Conservation (phyloP, 2,797 vertebrate species). For the Chlorospingus semifuscus region DNA sequence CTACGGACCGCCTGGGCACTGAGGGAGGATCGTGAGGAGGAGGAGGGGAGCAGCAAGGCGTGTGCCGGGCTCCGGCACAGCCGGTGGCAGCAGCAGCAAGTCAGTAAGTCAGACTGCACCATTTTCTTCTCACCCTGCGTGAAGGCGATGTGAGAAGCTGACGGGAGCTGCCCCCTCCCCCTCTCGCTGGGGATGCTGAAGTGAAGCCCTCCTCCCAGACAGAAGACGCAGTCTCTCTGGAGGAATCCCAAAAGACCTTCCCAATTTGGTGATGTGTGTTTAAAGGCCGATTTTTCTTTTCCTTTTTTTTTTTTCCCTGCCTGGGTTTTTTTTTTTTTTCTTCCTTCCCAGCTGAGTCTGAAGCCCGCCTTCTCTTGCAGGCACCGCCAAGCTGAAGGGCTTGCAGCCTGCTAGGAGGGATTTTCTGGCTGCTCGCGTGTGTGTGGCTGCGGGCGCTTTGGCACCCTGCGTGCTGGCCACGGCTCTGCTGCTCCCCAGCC, state of each 20-base stretch:
- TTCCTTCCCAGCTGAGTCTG: slow-evolving; percentile 39
- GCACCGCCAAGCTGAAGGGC: slow-evolving; percentile 48
- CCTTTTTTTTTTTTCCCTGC: rapidly evolving
- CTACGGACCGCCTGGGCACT: neutral
- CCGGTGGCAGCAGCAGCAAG: slow-evolving; percentile 44
- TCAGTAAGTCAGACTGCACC: slow-evolving; percentile 81
- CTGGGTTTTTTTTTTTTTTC: too few relatives aligned
- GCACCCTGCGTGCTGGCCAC: neutral
- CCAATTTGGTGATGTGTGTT: slow-evolving; percentile 54
- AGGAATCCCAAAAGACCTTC: slow-evolving; percentile 70
- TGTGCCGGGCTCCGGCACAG: slow-evolving; percentile 59
- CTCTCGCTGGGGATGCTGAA: slow-evolving; percentile 42
- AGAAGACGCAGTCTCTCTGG: slow-evolving; percentile 70
- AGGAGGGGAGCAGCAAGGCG: neutral
- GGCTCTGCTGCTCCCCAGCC: neutral
- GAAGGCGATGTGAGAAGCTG: slow-evolving; percentile 67
- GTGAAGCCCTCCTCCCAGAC: slow-evolving; percentile 76
- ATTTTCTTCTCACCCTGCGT: slow-evolving; percentile 74
- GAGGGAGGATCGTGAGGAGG: neutral
- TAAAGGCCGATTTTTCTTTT: slow-evolving; percentile 38
- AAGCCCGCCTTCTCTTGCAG: slow-evolving; percentile 52
- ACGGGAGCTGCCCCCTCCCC: slow-evolving; percentile 45
- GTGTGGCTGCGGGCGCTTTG: neutral
- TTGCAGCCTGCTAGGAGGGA: slow-evolving; percentile 48
- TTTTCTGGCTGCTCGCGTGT: neutral